phyloP scores from a whole-genome alignment of 1,140 invertebrate species.

The Heliconius hewitsoni region DNA sequence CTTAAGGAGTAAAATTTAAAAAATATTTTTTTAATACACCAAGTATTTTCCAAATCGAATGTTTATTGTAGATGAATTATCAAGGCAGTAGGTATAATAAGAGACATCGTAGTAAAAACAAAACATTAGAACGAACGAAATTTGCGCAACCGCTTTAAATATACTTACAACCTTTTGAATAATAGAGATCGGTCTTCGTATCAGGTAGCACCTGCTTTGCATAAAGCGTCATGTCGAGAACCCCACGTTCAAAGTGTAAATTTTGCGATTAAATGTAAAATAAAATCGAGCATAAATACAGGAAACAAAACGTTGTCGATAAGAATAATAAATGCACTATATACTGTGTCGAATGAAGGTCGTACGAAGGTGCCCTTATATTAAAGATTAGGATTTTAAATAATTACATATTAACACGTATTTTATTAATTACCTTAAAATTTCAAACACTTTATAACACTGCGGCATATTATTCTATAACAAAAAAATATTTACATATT shows the following conservation, averaged over 20 bases:
- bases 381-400: slow-evolving; percentile 44
- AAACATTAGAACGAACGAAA: slow-evolving; percentile 12
- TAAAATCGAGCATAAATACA: slow-evolving; percentile 72
- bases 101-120: neutral
- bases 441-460: neutral
- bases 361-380: slow-evolving; percentile 64
- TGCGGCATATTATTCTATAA: neutral
- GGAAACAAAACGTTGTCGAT: slow-evolving; percentile 64
- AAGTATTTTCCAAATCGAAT: neutral
- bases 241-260: slow-evolving; percentile 77
- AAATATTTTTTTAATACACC: too few species aligned
- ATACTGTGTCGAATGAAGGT: slow-evolving; percentile 56
- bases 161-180: slow-evolving; percentile 44
- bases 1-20: neutral
- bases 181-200: slow-evolving; percentile 49
- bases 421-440: too few species aligned
- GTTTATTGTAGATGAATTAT: neutral
- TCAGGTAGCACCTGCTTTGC: slow-evolving; percentile 79
- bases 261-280: slow-evolving; percentile 75
- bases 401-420: neutral
- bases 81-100: neutral
- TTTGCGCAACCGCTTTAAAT: slow-evolving; percentile 19
- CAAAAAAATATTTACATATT: slow-evolving; percentile 38
- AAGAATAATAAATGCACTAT: slow-evolving; percentile 65
- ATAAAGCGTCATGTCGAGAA: slow-evolving; percentile 77